Evolutionary conservation across 1,140 invertebrate genomes (phyloP).

Genomic region (Cepaea nemoralis): DNA sequence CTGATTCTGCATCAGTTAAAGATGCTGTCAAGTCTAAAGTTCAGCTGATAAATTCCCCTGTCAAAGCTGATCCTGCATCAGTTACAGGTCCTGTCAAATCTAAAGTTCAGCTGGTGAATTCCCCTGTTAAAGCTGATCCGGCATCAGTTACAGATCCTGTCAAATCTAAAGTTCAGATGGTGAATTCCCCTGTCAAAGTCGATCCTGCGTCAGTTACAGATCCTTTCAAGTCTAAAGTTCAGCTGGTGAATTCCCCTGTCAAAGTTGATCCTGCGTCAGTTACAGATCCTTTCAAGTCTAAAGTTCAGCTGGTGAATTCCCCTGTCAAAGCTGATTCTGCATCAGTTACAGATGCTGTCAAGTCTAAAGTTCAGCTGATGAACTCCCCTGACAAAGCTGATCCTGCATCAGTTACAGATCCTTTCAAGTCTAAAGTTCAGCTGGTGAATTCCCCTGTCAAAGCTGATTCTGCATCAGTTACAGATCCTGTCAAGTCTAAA

Average conservation of each 20-base stretch:
- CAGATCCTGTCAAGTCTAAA: slow-evolving; percentile 26
- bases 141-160: not conserved
- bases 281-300: slow-evolving; percentile 15
- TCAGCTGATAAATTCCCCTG: slow-evolving; percentile 12
- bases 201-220: not conserved
- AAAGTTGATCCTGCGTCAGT: not conserved
- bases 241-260: slow-evolving; percentile 25
- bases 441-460: slow-evolving; percentile 1
- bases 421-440: slow-evolving; percentile 21
- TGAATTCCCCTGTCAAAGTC: not conserved
- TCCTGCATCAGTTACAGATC: not conserved
- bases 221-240: slow-evolving; percentile 16
- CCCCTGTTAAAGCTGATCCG: not conserved
- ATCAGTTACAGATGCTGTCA: not conserved
- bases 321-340: not conserved
- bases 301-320: slow-evolving; percentile 30
- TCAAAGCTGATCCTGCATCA: not conserved
- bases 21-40: not conserved
- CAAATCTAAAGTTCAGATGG: not conserved
- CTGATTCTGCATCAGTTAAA: no score
- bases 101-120: not conserved
- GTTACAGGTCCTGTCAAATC: slow-evolving; percentile 1
- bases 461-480: not conserved
- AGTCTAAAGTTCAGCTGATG: not conserved
- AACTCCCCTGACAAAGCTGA: not conserved